Conservation (phyloP, 1,140 invertebrate species). For the Schlechtendalia chinensis region DNA sequence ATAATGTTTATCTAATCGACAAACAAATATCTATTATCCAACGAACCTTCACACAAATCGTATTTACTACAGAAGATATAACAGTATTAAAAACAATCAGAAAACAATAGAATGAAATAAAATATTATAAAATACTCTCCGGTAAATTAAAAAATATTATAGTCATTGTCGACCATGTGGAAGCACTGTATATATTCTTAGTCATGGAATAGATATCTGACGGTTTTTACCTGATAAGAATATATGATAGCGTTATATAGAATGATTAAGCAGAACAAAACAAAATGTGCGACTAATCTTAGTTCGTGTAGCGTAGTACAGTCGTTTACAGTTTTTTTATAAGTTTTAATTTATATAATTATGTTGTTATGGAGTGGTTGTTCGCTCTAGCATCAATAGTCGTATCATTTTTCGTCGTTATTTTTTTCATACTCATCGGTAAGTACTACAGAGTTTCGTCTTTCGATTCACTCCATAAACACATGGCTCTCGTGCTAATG, state of each 20-base stretch:
- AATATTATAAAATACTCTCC: too few species aligned
- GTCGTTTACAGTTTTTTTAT: background rate
- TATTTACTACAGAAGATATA: too few species aligned
- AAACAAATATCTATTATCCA: too few species aligned
- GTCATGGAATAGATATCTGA: too few species aligned
- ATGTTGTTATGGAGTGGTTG: slow-evolving; percentile 49
- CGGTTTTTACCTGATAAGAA: background rate
- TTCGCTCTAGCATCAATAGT: slow-evolving; percentile 36
- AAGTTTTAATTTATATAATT: background rate
- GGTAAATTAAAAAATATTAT: too few species aligned
- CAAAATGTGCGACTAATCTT: background rate
- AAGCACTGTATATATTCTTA: too few species aligned
- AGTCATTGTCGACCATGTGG: too few species aligned
- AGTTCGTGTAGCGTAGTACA: background rate
- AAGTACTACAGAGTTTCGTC: background rate
- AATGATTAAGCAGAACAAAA: background rate
- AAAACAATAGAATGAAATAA: too few species aligned
- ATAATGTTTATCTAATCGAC: too few species aligned
- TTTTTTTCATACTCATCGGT: slow-evolving; percentile 42
- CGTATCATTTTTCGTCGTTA: slow-evolving; percentile 16
- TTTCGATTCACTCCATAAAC: background rate
- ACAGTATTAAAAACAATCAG: too few species aligned
- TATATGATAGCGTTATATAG: background rate
- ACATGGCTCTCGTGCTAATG: too few species aligned
- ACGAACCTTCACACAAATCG: too few species aligned